A percentile compares a stretch with the other conserved stretches of the same genome.
phyloP scores from a whole-genome alignment of 2,113 vertebrate genomes.

The Salvelinus fontinalis region DNA sequence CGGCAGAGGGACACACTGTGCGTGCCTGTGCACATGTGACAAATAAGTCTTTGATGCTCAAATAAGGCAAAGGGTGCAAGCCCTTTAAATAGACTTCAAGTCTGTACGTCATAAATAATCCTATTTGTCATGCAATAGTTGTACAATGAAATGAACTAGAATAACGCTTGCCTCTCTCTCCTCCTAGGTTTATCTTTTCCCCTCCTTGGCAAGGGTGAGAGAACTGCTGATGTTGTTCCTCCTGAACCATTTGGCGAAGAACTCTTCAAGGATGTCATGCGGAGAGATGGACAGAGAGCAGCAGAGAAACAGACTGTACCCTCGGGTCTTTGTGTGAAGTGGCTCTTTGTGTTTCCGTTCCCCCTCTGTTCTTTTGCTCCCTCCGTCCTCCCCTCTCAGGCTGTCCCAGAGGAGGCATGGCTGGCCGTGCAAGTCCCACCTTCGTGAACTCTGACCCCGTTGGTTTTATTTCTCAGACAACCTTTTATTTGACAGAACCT shows the following conservation, averaged over 20 bases:
- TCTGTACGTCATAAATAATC: not conserved
- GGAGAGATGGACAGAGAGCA: constrained; percentile 33
- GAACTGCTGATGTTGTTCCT: constrained; percentile 54
- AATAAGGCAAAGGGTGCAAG: not conserved
- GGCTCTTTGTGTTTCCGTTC: not conserved
- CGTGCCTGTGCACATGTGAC: not conserved
- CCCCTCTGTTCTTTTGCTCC: constrained; percentile 9
- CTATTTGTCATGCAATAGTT: not conserved
- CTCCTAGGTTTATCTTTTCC: constrained; percentile 52
- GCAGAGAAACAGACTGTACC: not conserved
- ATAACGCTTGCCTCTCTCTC: not conserved
- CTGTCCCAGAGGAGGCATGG: constrained; percentile 6
- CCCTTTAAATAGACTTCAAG: not conserved
- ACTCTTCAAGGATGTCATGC: constrained; percentile 41
- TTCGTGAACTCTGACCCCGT: not conserved
- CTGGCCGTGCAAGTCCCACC: constrained; percentile 34
- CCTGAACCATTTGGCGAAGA: constrained; percentile 49
- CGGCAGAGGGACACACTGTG: not conserved
- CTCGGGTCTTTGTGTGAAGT: not conserved
- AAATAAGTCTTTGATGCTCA: not conserved
- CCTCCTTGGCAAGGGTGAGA: constrained; percentile 41
- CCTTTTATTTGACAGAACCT: constrained; percentile 64
- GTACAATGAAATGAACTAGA: not conserved
- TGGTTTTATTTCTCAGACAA: constrained; percentile 57
- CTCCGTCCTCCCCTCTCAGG: constrained; percentile 9